Conservation (phyloP, 2,888 invertebrate species). For the Sesia apiformis region DNA sequence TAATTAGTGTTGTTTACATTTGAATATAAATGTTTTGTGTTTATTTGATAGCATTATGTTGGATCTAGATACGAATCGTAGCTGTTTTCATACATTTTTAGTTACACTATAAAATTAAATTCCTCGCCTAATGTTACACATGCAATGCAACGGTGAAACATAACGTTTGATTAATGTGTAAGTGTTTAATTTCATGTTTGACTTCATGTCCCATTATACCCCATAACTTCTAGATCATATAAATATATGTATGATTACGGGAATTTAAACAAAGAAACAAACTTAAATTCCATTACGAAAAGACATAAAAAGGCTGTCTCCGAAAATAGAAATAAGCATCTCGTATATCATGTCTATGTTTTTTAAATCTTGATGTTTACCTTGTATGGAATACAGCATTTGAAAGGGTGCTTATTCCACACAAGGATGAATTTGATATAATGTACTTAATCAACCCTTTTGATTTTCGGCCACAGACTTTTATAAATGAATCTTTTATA, state of each 20-base stretch:
- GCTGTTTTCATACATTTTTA: constrained; percentile 24
- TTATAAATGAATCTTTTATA: no score
- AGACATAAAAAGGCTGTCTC: no score
- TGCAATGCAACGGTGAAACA: not conserved
- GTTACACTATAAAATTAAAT: constrained; percentile 5
- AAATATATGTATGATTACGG: constrained; percentile 51
- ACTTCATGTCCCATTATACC: constrained; percentile 28
- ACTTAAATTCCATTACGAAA: not conserved
- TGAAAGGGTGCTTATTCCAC: no score
- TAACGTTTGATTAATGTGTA: not conserved
- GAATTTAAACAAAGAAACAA: not conserved
- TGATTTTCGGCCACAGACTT: no score
- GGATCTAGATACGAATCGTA: constrained; percentile 34
- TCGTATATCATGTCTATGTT: no score
- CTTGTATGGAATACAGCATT: no score
- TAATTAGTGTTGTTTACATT: constrained; percentile 58
- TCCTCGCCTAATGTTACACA: not conserved
- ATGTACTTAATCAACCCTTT: no score
- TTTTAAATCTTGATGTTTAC: no score
- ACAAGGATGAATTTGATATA: no score
- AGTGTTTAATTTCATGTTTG: constrained; percentile 4
- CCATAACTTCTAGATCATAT: constrained; percentile 72
- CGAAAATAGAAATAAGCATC: no score
- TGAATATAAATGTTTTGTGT: constrained; percentile 49
- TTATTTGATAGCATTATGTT: constrained; percentile 46